Evolutionary conservation across 2,888 invertebrate species (phyloP).

Genomic region (Zonitis immaculata): DNA sequence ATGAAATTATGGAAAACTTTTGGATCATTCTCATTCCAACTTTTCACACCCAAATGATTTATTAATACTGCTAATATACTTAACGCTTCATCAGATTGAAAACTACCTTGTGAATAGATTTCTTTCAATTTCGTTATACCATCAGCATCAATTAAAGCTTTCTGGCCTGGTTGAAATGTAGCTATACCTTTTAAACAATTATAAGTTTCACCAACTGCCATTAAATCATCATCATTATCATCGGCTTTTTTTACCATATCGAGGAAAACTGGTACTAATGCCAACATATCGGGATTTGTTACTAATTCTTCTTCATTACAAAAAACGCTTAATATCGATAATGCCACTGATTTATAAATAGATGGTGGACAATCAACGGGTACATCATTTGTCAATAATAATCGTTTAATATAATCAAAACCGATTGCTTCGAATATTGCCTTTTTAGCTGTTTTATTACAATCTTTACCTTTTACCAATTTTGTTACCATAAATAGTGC

Average conservation of each 20-base stretch:
- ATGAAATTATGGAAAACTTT: slow-evolving; percentile 77
- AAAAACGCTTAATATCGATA: slow-evolving; percentile 82
- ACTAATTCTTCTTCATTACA: slow-evolving; percentile 77
- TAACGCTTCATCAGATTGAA: slow-evolving; percentile 84
- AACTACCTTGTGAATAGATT: slow-evolving; percentile 82
- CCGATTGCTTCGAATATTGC: slow-evolving; percentile 86
- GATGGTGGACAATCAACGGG: slow-evolving; percentile 85
- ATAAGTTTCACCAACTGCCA: slow-evolving; percentile 82
- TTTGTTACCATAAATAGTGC: slow-evolving; percentile 90
- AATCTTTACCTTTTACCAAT: slow-evolving; percentile 77
- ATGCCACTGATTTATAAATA: slow-evolving; percentile 86
- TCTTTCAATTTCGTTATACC: slow-evolving; percentile 79
- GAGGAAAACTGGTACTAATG: slow-evolving; percentile 75
- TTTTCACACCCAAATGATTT: slow-evolving; percentile 63
- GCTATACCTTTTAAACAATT: slow-evolving; percentile 78
- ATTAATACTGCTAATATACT: slow-evolving; percentile 68
- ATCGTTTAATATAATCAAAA: slow-evolving; percentile 75
- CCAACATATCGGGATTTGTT: slow-evolving; percentile 77
- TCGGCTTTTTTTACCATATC: slow-evolving; percentile 81
- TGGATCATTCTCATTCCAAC: slow-evolving; percentile 73
- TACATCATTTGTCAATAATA: slow-evolving; percentile 69
- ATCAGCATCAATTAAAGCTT: slow-evolving; percentile 70
- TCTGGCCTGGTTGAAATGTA: slow-evolving; percentile 71
- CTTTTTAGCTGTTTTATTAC: slow-evolving; percentile 65
- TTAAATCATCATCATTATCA: slow-evolving; percentile 80